Evolutionary conservation across 2,888 invertebrate genomes (phyloP), one percentile per base, ranked within the genome.

Genomic region (Drosophila cognata): DNA sequence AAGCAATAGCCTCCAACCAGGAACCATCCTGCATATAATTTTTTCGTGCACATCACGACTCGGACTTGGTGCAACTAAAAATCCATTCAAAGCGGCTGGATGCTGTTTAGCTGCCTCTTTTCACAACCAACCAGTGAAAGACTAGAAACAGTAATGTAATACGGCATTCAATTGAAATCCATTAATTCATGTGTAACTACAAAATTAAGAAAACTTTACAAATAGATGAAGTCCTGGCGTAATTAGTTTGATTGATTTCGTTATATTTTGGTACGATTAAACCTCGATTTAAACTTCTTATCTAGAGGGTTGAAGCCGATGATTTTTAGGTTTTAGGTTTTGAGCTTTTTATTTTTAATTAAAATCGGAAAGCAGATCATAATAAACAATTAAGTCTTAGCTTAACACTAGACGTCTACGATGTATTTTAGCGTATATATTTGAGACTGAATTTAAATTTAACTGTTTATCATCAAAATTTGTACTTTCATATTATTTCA

Each of bases 11-110:
- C 50, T 57, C 63, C 77, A 79, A 77, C 77, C 78, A 79, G 78
- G 78, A 79, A 79, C 78, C 73, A 69, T 79, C 78, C 77, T 81
- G 81, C 56, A 66, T 50, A 43, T 59, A 43, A 59, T 68, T 76
- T 76, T 50, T 67, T 64, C 58, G 33, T 48, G 28, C 57, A 59
- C 58, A 31, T 71, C 78, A 78, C 78, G 78, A 81, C 56, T 77
- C 66, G 50, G 46, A 57, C 69, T 69, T 61, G 69, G 62, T 69
- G 69, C 50, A 55, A 64, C 77, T 79, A 48, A 65, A 74, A 74
- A 62, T 41, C 56, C n/a, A 67, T 79, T 62, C 46, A 57, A 57
- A 33, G 35, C 21, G 31, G 29, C 36, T 25, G 13, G 11, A 28
- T 48, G 53, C 50, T 71, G 7, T 38, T 28, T n/a, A 25, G 28